Conservation (phyloP, 2,888 invertebrate species). For the Holacanthella duospinosa region DNA sequence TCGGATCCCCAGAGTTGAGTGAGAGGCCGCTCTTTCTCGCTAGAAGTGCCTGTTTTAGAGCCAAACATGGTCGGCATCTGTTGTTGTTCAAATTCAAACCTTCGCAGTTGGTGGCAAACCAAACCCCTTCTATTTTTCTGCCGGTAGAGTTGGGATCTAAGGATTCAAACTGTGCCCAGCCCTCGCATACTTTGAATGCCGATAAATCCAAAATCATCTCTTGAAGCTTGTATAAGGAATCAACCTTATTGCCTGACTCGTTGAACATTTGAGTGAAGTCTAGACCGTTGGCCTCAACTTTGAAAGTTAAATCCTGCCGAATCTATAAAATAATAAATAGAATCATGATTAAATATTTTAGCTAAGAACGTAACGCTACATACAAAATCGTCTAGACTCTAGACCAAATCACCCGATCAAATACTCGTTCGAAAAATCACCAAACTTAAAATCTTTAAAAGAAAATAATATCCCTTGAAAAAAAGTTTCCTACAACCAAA, state of each 20-base stretch:
- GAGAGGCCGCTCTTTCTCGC: neutral
- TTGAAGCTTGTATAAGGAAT: constrained; percentile 11
- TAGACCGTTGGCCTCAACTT: constrained; percentile 10
- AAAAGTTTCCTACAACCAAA: too few species aligned
- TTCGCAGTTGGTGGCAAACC: constrained; percentile 14
- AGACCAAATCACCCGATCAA: too few species aligned
- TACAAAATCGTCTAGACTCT: too few species aligned
- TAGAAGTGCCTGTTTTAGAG: constrained; percentile 7
- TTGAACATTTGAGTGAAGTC: constrained; percentile 14
- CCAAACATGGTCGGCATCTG: constrained; percentile 9
- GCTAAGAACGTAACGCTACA: neutral
- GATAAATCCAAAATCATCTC: constrained; percentile 15
- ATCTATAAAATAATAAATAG: constrained; percentile 7
- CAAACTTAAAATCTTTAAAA: too few species aligned
- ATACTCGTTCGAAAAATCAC: too few species aligned
- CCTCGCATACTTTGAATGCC: constrained; percentile 14
- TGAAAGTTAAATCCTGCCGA: constrained; percentile 12
- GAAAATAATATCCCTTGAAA: too few species aligned
- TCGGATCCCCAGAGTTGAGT: neutral
- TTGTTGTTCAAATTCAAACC: constrained; percentile 2
- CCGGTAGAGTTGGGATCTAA: constrained; percentile 8
- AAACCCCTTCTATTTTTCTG: constrained; percentile 12
- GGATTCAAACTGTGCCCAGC: constrained; percentile 9
- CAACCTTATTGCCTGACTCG: constrained; percentile 13
- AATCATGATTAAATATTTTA: neutral